Conservation (phyloP, 2,888 invertebrate genomes). For the Harmothoe impar region DNA sequence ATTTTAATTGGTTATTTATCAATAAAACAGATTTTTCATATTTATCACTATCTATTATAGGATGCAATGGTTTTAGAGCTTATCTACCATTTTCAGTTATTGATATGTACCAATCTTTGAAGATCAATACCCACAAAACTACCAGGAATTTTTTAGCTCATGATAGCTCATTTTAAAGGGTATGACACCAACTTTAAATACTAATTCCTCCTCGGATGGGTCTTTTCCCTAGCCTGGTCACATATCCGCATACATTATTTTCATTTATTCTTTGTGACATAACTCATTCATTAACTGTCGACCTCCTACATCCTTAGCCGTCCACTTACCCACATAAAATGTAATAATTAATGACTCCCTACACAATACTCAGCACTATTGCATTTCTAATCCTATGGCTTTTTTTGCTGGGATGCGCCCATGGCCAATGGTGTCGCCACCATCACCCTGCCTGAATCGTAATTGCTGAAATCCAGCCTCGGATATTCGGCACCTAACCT, state of each 20-base stretch:
- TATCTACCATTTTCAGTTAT: too few species aligned
- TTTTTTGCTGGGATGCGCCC: neutral
- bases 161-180: too few species aligned
- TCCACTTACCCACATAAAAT: neutral
- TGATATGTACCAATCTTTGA: too few species aligned
- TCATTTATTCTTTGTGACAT: neutral
- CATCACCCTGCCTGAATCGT: neutral
- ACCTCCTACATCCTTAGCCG: neutral
- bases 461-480: conserved; percentile 38
- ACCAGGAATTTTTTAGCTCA: too few species aligned
- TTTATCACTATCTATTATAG: too few species aligned
- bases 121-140: too few species aligned
- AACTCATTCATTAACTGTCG: neutral
- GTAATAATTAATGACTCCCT: conserved; percentile 17
- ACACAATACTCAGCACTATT: neutral
- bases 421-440: neutral
- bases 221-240: too few species aligned
- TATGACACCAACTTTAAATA: too few species aligned
- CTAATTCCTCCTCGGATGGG: too few species aligned
- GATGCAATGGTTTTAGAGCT: too few species aligned
- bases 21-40: too few species aligned
- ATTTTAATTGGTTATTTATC: too few species aligned
- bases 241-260: neutral
- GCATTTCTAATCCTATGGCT: neutral
- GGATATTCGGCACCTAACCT: conserved; percentile 10